phyloP scores from a whole-genome alignment of 1,140 invertebrate species.

The Onthophagus taurus region DNA sequence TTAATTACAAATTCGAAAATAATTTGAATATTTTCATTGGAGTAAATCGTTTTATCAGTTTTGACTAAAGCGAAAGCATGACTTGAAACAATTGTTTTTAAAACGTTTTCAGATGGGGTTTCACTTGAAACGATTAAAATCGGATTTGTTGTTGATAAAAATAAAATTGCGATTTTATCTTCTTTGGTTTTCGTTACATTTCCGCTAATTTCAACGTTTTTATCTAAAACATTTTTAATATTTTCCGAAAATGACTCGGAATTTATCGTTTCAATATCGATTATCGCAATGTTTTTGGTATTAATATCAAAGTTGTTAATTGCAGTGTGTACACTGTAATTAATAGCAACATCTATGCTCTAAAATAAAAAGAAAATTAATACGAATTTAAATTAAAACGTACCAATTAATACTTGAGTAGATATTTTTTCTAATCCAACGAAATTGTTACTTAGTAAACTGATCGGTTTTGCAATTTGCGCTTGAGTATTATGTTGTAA shows the following conservation, averaged over 20 bases:
- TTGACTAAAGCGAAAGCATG: conserved; percentile 27
- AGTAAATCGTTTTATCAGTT: conserved; percentile 19
- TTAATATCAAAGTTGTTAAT: conserved; percentile 25
- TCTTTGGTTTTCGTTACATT: conserved; percentile 21
- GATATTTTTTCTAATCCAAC: conserved; percentile 16
- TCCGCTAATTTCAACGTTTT: conserved; percentile 26
- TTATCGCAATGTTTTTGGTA: conserved; percentile 25
- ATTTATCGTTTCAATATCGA: conserved; percentile 26
- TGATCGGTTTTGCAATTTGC: conserved; percentile 16
- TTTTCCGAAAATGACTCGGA: conserved; percentile 19
- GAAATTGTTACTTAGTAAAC: conserved; percentile 18
- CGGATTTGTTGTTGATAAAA: conserved; percentile 26
- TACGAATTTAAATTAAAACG: background rate
- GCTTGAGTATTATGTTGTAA: conserved; percentile 22
- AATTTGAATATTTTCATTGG: conserved; percentile 17
- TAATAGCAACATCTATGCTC: conserved; percentile 29
- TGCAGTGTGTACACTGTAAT: conserved; percentile 26
- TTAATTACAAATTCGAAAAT: conserved; percentile 24
- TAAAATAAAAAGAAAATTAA: conserved; percentile 11
- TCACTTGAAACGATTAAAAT: conserved; percentile 28
- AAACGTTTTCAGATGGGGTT: conserved; percentile 20
- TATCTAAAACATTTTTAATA: conserved; percentile 25
- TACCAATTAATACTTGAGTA: conserved; percentile 13
- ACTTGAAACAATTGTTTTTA: conserved; percentile 20
- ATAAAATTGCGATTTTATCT: conserved; percentile 22